These are phyloP conservation scores for Epinephelus lanceolatus DNA, from an alignment of 2,113 vertebrate genomes.

Conservation along the genomic window DNA sequence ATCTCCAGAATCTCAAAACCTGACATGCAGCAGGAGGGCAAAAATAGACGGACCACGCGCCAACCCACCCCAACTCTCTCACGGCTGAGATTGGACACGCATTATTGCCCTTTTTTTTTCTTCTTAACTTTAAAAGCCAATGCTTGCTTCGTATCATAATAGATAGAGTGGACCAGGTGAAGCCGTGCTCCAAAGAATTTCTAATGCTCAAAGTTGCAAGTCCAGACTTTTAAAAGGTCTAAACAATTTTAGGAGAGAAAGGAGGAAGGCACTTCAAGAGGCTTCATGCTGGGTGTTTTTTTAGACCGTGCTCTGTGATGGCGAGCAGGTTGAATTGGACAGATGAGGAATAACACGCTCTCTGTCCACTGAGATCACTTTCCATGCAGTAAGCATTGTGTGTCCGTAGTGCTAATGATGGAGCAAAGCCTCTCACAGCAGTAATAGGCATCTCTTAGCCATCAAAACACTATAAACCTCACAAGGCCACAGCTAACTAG, in stretches of 20 bases:
- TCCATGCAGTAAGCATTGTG: conserved; percentile 3
- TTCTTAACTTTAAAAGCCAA: conserved; percentile 46
- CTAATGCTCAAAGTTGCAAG: conserved; percentile 34
- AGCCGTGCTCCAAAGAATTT: conserved; percentile 9
- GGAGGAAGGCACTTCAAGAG: not conserved
- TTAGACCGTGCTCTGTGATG: conserved; percentile 4
- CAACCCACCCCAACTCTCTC: conserved; percentile 36
- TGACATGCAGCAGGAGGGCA: conserved; percentile 45
- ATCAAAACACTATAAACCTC: conserved; percentile 34
- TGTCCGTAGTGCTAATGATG: conserved; percentile 4
- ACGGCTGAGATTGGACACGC: conserved; percentile 53
- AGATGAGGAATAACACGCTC: conserved; percentile 16
- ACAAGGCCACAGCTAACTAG: conserved; percentile 15
- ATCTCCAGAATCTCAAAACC: conserved; percentile 67
- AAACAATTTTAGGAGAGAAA: conserved; percentile 32
- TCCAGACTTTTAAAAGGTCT: conserved; percentile 31
- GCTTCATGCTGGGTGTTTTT: conserved; percentile 7
- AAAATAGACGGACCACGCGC: conserved; percentile 10
- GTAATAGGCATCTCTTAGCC: conserved; percentile 6
- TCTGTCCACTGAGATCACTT: conserved; percentile 11
- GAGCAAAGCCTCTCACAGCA: not conserved
- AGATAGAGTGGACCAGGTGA: conserved; percentile 27
- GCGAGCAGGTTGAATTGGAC: conserved; percentile 6
- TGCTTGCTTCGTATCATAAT: conserved; percentile 39
- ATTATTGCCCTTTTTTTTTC: conserved; percentile 32